These are phyloP conservation scores for Rhegmatorhina hoffmannsi DNA, from an alignment of 2,113 vertebrate species.

Conservation along the genomic window DNA sequence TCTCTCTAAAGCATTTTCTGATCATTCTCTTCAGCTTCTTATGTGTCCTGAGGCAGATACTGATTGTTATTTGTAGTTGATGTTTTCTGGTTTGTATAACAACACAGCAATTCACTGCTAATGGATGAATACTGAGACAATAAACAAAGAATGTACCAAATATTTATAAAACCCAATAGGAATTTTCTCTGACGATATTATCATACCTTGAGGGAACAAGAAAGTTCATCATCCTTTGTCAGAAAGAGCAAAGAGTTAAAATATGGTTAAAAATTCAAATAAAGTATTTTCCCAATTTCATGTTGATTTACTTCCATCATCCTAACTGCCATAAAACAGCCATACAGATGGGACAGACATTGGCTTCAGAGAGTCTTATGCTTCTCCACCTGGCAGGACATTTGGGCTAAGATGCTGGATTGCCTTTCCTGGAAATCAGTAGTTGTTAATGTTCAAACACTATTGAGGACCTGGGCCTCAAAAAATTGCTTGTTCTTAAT, in stretches of 20 bases:
- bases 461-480: background rate
- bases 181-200: background rate
- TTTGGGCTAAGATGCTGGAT: background rate
- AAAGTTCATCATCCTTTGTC: background rate
- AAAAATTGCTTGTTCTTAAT: background rate
- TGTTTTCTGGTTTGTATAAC: slow-evolving; percentile 34
- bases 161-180: background rate
- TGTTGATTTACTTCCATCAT: background rate
- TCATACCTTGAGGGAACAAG: background rate
- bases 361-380: background rate
- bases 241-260: background rate
- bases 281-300: background rate
- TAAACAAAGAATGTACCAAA: slow-evolving; percentile 16
- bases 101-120: background rate
- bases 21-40: background rate
- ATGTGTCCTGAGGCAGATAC: slow-evolving; percentile 22
- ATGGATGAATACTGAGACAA: background rate
- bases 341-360: background rate
- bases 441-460: background rate
- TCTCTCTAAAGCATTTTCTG: background rate
- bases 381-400: background rate
- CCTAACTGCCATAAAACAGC: background rate
- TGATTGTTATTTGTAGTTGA: slow-evolving; percentile 10
- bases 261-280: background rate
- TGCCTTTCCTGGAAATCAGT: background rate